Evolutionary conservation across 1,140 invertebrate genomes (phyloP).

Genomic region (Pseudomyrmex gracilis): DNA sequence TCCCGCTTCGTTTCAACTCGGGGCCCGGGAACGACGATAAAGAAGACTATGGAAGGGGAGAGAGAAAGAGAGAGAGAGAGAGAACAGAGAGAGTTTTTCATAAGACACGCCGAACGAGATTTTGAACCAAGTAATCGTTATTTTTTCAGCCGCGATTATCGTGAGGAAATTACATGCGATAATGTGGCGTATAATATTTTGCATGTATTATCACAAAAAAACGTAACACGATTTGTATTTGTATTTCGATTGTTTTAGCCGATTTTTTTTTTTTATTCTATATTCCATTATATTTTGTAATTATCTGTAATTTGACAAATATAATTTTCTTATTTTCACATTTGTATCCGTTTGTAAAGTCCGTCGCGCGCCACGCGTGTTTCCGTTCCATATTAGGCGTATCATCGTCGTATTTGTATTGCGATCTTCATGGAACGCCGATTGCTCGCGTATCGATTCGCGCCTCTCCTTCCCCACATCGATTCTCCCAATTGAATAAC

Average conservation of each 20-base stretch:
- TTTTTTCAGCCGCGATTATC: slow-evolving; percentile 6
- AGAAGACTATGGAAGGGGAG: slow-evolving; percentile 51
- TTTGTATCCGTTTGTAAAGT: no score
- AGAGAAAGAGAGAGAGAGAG: no score
- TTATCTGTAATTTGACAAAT: neutral
- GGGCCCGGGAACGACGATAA: slow-evolving; percentile 67
- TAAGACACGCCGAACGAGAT: slow-evolving; percentile 45
- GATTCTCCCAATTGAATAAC: slow-evolving; percentile 37
- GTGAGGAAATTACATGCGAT: neutral
- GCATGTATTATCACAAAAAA: neutral
- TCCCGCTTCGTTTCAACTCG: slow-evolving; percentile 55
- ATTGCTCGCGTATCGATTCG: neutral
- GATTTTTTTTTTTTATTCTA: no score
- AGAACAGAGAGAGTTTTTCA: no score
- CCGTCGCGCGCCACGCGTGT: no score
- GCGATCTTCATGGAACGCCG: no score
- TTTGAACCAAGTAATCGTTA: slow-evolving; percentile 30
- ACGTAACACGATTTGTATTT: no score
- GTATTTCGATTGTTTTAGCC: no score
- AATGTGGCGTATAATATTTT: neutral
- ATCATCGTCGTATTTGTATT: no score
- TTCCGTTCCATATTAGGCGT: no score
- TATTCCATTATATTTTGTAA: neutral
- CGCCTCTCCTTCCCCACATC: neutral
- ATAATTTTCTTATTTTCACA: no score